Evolutionary conservation across 2,797 vertebrate genomes (phyloP).

Genomic region (Gymnopithys bicolor): DNA sequence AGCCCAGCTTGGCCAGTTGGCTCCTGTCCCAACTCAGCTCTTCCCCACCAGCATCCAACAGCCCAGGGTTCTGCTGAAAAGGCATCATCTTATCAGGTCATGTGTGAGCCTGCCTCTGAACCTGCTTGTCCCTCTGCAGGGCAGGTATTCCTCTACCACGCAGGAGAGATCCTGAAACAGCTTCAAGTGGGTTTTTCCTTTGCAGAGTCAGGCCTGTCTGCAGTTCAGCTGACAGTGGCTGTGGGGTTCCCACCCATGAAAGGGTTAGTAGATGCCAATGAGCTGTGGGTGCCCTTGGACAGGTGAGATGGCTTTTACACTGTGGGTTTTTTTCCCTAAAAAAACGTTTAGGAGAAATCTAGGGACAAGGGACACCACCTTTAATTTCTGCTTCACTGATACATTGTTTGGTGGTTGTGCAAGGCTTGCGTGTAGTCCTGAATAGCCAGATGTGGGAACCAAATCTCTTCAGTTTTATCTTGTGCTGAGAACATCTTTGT

Average conservation of each 20-base stretch:
- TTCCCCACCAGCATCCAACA: not conserved
- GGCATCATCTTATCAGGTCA: not conserved
- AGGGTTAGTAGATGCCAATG: not conserved
- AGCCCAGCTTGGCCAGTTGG: not conserved
- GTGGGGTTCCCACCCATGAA: rapidly evolving
- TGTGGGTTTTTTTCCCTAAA: not conserved
- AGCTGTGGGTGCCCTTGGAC: not conserved
- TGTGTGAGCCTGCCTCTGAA: not conserved
- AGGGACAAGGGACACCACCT: not conserved
- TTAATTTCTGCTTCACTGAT: not conserved
- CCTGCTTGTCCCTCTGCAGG: not conserved
- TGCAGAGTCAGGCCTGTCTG: not conserved
- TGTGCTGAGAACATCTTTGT: not conserved
- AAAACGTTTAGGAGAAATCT: not conserved
- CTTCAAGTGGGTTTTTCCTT: not conserved
- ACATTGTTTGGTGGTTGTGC: not conserved
- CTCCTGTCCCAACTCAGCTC: not conserved
- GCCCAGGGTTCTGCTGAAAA: not conserved
- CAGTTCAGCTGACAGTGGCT: not conserved
- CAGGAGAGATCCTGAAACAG: not conserved
- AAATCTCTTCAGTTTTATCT: not conserved
- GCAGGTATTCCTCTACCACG: not conserved
- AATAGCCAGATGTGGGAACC: not conserved
- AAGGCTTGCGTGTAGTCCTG: not conserved
- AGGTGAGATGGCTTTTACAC: not conserved